Percentiles rank a stretch among this genome's conserved stretches.
phyloP scores from a whole-genome alignment of 2,888 invertebrate species.

The Congeria kusceri region DNA sequence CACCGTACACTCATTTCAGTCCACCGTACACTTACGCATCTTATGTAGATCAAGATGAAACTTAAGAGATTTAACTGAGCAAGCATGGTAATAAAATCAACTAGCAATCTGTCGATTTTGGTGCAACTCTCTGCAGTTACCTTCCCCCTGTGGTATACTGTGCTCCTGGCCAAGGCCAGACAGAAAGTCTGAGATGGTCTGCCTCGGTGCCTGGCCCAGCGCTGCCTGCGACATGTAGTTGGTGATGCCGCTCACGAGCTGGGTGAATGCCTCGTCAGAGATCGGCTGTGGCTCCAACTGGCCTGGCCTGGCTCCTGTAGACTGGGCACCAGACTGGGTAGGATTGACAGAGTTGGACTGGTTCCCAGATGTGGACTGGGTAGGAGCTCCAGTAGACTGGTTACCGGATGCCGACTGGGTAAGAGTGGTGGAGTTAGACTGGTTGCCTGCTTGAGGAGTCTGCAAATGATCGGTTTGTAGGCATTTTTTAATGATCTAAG shows the following conservation, averaged over 20 bases:
- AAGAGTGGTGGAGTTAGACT: no score
- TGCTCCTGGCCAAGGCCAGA: constrained; percentile 73
- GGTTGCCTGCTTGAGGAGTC: no score
- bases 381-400: not conserved
- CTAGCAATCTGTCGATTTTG: no score
- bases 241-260: constrained; percentile 78
- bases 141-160: constrained; percentile 76
- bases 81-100: no score
- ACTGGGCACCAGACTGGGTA: constrained; percentile 1
- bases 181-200: constrained; percentile 78
- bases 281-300: constrained; percentile 86
- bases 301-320: constrained; percentile 23
- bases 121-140: no score
- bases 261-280: constrained; percentile 79
- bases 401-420: not conserved
- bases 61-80: no score
- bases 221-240: constrained; percentile 76
- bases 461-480: no score
- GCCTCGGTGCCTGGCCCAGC: constrained; percentile 72
- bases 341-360: constrained; percentile 17
- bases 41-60: no score
- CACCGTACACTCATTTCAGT: no score
- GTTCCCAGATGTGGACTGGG: constrained; percentile 16
- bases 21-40: no score
- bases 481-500: no score